Base-by-base conservation (phyloP, 2,113 vertebrate species). In the Carettochelys insculpta region DNA sequence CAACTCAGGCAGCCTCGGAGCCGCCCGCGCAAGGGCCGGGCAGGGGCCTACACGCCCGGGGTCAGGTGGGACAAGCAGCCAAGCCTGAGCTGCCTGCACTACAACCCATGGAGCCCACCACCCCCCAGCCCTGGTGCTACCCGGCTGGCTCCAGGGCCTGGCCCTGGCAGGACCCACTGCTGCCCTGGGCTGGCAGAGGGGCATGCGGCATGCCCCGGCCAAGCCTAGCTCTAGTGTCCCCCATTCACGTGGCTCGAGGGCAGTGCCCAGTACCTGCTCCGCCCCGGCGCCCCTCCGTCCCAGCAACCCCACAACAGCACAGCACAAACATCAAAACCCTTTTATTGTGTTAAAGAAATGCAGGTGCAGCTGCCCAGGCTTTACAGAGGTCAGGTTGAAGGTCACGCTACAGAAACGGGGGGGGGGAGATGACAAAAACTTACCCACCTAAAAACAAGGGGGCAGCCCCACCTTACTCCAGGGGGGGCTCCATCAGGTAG, bases 401-500 rank as follows among this genome's bases (percentile, higher is more conserved):
- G 87, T 85, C 17, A 51, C 12, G 65, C 41, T 83, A 79, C 77
- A 61, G 11, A 87, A 92, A 90, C 86, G 87, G 29, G 85, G 34
- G 53, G 82, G n/a, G n/a, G n/a, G n/a, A n/a, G n/a, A n/a, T n/a
- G 78, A 34, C 25, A 73, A 68, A n/a, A 20, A 83, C 88, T 77
- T 58, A 83, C 89, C 47, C 78, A 85, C 95, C 96, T 94, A 75
- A 54, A 38, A 31, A 80, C 20, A 79, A 51, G 27, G 83, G 80
- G n/a, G 8, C 34, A 11, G 58, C 11, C n/a, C n/a, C 41, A 27
- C 88, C 98, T 97, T 98, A 98, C 6, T 99, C 98, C 25, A 96
- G 97, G 1, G 98, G 97, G 0, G 97, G 92, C 91, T 99, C 98
- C 96, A 98, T 97, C 96, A 98, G 97, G 96, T 98, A 99, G n/a